Evolutionary conservation across 2,888 invertebrate species (phyloP), one percentile per base, ranked within the genome.

Genomic region (Dynastes hyllus): DNA sequence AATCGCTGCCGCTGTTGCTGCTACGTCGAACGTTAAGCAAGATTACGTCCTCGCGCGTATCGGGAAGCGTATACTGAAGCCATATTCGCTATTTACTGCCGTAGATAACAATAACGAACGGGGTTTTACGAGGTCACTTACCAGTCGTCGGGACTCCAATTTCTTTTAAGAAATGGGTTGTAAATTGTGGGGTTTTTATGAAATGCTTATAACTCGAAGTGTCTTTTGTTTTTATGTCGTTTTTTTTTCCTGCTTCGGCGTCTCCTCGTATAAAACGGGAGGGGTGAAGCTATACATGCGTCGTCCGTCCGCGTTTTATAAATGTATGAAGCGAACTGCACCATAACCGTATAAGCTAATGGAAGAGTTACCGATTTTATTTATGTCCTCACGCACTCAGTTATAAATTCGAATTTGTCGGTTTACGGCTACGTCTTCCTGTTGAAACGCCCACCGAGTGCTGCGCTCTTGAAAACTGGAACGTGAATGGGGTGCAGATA

Each of bases 21-120:
- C 45, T 45, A 45, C 45, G 45, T 45, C 45, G 45, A 45, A 11
- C 45, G 8, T n/a, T 9, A 55, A n/a, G 55, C 13, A 55, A 55
- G 55, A 55, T 55, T 22, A 55, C 55, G 6, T 55, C 22, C 22
- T 55, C 55, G 45, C 53, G 53, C n/a, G 22, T 22, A 61, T 61
- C 61, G 58, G 61, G 50, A 71, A 65, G 65, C 76, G 76, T 69
- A 67, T 50, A 58, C 75, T 53, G 53, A 55, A 53, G 55, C 79
- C 77, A 79, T 79, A 77, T 66, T 67, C 67, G 79, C 77, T 80
- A 77, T 80, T 80, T 80, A 80, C 79, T 77, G 73, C 77, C 77
- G 40, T 55, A 77, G 79, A 80, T 80, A 80, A 80, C 79, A 80
- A 80, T 80, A 80, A 80, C 79, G 79, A 80, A 78, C 65, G 45